Percentiles rank a stretch among this genome's conserved stretches.
phyloP scores from a whole-genome alignment of 2,113 vertebrate genomes.

The Jaculus jaculus region DNA sequence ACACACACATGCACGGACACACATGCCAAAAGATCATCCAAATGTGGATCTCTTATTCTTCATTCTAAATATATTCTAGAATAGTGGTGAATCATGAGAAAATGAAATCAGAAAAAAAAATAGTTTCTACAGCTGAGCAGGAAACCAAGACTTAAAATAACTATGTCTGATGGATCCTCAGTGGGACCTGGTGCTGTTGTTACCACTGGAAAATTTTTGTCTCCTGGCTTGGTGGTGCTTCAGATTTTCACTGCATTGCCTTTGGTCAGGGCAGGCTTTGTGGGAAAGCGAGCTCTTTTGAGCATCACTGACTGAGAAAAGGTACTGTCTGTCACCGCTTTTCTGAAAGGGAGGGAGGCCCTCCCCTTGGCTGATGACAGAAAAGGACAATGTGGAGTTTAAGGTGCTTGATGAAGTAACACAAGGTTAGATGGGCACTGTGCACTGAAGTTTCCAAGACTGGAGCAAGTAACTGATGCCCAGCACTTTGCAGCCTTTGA shows the following conservation, averaged over 20 bases:
- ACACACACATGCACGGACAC: too few species aligned
- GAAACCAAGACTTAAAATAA: background rate
- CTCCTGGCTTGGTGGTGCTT: background rate
- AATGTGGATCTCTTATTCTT: background rate
- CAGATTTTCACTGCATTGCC: background rate
- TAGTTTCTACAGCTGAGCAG: background rate
- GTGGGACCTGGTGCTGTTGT: background rate
- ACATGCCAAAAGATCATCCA: background rate
- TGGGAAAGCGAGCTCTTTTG: background rate
- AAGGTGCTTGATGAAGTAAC: background rate
- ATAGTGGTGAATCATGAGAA: background rate
- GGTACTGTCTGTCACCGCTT: background rate
- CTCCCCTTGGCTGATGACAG: background rate
- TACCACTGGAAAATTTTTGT: background rate
- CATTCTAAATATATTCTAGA: slow-evolving; percentile 9
- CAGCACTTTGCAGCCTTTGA: background rate
- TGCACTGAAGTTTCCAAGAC: background rate
- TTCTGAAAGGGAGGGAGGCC: background rate
- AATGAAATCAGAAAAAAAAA: background rate
- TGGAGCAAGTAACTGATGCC: background rate
- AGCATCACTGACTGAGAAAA: background rate
- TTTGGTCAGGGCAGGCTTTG: background rate
- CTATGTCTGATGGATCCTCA: background rate
- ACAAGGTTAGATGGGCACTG: background rate
- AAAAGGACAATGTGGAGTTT: background rate